Percentiles rank a stretch among this genome's conserved stretches.
Conservation (phyloP, 2,113 vertebrate genomes). For the Pelmatolapia mariae region DNA sequence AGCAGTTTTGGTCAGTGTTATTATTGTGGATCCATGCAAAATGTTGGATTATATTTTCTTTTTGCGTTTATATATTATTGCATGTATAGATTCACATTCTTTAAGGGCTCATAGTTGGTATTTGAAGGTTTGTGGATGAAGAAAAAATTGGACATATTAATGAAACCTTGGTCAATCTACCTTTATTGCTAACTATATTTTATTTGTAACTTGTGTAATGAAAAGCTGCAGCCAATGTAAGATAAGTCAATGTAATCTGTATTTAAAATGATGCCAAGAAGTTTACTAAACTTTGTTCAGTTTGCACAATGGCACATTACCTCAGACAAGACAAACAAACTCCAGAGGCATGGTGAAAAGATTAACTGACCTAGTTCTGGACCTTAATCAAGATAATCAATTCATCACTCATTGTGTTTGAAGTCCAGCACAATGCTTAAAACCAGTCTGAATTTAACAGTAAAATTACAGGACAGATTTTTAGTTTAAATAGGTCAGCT, state of each 20-base stretch:
- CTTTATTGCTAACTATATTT: not conserved
- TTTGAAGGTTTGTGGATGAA: no score
- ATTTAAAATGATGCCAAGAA: not conserved
- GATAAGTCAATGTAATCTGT: not conserved
- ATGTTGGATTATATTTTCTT: not conserved
- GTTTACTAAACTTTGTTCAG: not conserved
- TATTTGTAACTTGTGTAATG: not conserved
- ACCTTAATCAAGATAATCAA: constrained; percentile 1
- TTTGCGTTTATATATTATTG: not conserved
- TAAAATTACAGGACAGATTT: not conserved
- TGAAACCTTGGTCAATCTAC: not conserved
- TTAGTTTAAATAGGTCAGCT: not conserved
- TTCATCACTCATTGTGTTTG: not conserved
- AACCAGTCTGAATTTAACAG: not conserved
- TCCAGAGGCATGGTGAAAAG: not conserved
- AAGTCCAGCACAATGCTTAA: not conserved
- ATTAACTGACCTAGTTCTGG: not conserved
- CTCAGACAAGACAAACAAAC: not conserved
- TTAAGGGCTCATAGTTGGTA: not conserved
- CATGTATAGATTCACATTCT: not conserved
- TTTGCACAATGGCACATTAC: not conserved
- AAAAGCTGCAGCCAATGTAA: not conserved
- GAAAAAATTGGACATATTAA: no score
- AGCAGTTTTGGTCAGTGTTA: not conserved
- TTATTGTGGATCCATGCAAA: not conserved